Evolutionary conservation across 2,888 invertebrate genomes (phyloP), one percentile per base, ranked within the genome.

Genomic region (Drosophila paranaensis): DNA sequence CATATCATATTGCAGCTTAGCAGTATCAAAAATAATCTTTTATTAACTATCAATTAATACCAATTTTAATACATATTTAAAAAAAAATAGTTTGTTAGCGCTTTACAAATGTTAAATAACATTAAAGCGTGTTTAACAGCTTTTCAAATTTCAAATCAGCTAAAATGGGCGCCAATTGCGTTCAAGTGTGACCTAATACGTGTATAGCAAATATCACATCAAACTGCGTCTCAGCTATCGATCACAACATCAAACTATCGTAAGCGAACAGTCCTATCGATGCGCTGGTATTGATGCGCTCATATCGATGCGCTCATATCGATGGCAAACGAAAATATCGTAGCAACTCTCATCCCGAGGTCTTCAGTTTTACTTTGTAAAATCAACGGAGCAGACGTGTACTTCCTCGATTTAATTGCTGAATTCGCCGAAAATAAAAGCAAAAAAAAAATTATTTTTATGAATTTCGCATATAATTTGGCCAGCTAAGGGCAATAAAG

Each of bases 361-460:
- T 8, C 42, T 37, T 35, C 55, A 71, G 70, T 71, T 77, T 71
- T 70, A 77, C 39, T 45, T 61, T 67, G 66, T 60, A 60, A 74
- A 74, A 61, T 42, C 51, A 71, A 51, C 43, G 40, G 45, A 48
- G 42, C 10, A 61, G 77, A 67, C 58, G 71, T 71, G 37, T 9
- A 30, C 42, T 2, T 58, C 25, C 35, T 58, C 42, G 67, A 50
- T 6, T 45, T 58, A 20, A 71, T 64, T 61, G 58, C n/a, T 56
- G 55, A 74, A 67, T 61, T 77, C 67, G 74, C 71, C 74, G 77
- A 77, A 66, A 70, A 63, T 33, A 25, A 58, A 64, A 71, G 74
- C 74, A 77, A 58, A 64, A 61, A 67, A 35, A 58, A 48, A 67
- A 66, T 5, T 5, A 63, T 66, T 56, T 55, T 74, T 61, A 57